Conservation (phyloP, 2,113 vertebrate species). For the Cynoglossus semilaevis region DNA sequence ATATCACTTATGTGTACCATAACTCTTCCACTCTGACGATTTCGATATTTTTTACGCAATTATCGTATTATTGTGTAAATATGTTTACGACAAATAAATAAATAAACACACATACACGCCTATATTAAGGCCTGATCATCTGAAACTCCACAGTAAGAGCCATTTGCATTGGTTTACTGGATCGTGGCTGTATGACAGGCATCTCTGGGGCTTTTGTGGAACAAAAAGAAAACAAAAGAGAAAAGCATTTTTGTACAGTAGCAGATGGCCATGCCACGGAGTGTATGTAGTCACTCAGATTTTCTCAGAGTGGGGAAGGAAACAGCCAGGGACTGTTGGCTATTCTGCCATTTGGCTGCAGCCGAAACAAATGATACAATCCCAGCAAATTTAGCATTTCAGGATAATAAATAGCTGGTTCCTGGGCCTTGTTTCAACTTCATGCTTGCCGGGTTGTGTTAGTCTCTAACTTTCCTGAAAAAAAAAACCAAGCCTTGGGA, state of each 20-base stretch:
- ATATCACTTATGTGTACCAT: too few species aligned
- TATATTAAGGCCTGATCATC: slow-evolving; percentile 43
- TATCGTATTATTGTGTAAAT: background rate
- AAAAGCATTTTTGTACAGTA: slow-evolving; percentile 41
- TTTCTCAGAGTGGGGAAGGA: slow-evolving; percentile 84
- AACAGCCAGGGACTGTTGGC: slow-evolving; percentile 84
- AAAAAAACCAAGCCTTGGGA: too few species aligned
- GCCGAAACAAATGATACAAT: slow-evolving; percentile 26
- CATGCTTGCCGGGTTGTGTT: background rate
- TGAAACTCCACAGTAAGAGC: slow-evolving; percentile 91
- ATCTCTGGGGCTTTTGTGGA: slow-evolving; percentile 87
- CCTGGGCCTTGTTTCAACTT: slow-evolving; percentile 20
- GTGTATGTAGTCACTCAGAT: slow-evolving; percentile 89
- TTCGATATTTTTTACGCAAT: too few species aligned
- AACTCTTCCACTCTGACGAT: too few species aligned
- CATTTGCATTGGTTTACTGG: slow-evolving; percentile 88
- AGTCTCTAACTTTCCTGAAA: slow-evolving; percentile 3
- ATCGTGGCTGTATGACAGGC: slow-evolving; percentile 83
- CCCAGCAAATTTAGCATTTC: slow-evolving; percentile 6
- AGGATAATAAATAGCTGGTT: slow-evolving; percentile 15
- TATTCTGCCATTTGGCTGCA: slow-evolving; percentile 75
- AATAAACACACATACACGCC: too few species aligned
- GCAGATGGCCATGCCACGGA: slow-evolving; percentile 97
- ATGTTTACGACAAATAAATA: background rate
- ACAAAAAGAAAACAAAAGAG: too few species aligned